Percentiles rank a stretch among this genome's conserved stretches.
phyloP scores from a whole-genome alignment of 2,888 invertebrate species.

The Helleia helle region DNA sequence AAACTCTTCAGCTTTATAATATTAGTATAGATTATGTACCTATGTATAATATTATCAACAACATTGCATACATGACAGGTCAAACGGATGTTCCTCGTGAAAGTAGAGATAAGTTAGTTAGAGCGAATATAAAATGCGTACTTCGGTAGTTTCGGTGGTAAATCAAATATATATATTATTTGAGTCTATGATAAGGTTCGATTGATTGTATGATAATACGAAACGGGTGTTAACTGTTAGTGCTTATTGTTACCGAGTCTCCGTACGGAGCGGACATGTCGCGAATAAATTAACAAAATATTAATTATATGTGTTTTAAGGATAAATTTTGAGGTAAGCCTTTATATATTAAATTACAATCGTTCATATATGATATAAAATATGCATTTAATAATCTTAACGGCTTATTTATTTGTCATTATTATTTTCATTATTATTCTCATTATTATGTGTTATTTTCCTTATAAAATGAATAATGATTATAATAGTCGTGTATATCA shows the following conservation, averaged over 20 bases:
- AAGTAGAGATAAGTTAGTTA: not conserved
- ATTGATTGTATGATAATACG: conserved; percentile 13
- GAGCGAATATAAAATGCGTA: not conserved
- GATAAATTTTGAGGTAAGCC: not conserved
- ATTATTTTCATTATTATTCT: too few relatives aligned
- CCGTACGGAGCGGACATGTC: conserved; percentile 17
- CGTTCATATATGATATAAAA: not conserved
- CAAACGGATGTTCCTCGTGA: not conserved
- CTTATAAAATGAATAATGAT: too few relatives aligned
- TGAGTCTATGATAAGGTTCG: not conserved
- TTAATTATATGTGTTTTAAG: not conserved
- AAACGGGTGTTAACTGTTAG: conserved; percentile 20
- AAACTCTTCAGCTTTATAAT: too few relatives aligned
- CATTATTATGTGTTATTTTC: too few relatives aligned
- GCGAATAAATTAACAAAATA: conserved; percentile 10
- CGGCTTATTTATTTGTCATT: too few relatives aligned
- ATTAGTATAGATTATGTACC: too few relatives aligned
- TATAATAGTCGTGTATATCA: too few relatives aligned
- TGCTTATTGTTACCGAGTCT: conserved; percentile 23
- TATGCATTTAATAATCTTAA: too few relatives aligned
- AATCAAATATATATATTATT: not conserved
- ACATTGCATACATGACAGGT: too few relatives aligned
- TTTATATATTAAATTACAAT: not conserved
- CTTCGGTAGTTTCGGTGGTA: not conserved
- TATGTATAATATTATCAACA: too few relatives aligned